phyloP scores from a whole-genome alignment of 2,113 vertebrate species.

The Pogonocichla stellata region DNA sequence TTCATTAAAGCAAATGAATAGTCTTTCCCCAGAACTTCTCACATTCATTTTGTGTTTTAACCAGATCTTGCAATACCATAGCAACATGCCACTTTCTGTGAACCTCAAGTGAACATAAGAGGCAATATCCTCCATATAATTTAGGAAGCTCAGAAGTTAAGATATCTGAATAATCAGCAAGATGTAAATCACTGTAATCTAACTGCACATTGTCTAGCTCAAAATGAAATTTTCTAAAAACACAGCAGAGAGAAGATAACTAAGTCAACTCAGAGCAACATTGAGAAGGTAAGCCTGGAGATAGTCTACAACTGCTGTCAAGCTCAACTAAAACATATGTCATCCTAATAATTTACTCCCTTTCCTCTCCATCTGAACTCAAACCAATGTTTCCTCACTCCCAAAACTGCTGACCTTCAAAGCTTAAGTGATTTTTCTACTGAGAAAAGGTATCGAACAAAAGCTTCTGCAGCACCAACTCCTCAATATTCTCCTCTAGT shows the following conservation, averaged over 20 bases:
- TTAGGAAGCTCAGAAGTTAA: background rate
- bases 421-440: background rate
- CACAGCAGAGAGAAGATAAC: background rate
- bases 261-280: background rate
- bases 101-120: background rate
- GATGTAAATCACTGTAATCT: background rate
- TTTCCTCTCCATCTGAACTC: background rate
- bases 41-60: background rate
- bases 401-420: background rate
- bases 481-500: background rate
- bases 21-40: background rate
- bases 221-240: background rate
- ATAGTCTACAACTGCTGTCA: background rate
- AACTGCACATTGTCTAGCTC: accelerated
- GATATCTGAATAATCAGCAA: background rate
- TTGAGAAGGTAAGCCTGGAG: background rate
- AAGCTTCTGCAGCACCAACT: background rate
- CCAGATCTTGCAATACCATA: background rate
- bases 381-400: background rate
- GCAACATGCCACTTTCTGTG: background rate
- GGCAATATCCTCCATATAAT: background rate
- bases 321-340: background rate
- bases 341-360: background rate
- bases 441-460: background rate
- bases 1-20: background rate